A percentile compares a stretch with the other conserved stretches of the same genome.
These are phyloP conservation scores for Muraenolepis orangiensis DNA, from an alignment of 2,797 vertebrate genomes.

Conservation along the genomic window DNA sequence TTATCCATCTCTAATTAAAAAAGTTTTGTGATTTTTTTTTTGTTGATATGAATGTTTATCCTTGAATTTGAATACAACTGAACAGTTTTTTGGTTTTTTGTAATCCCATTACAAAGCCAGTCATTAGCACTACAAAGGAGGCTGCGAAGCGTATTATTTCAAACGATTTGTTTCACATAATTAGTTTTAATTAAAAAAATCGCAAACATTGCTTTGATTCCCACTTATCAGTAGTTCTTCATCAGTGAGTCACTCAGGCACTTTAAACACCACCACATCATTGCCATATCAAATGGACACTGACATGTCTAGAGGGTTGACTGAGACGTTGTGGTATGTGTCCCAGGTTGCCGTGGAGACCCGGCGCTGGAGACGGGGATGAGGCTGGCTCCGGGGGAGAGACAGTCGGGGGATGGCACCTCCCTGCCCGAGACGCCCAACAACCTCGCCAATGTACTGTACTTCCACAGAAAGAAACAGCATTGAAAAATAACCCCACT, in stretches of 20 bases:
- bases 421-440: conserved; percentile 96
- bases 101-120: not conserved
- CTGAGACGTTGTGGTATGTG: conserved; percentile 29
- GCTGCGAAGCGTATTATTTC: not conserved
- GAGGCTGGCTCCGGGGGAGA: conserved; percentile 87
- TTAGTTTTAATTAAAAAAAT: not conserved
- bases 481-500: not conserved
- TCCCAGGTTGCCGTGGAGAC: conserved; percentile 72
- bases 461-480: conserved; percentile 34
- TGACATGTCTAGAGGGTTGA: not conserved
- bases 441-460: conserved; percentile 95
- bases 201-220: not conserved
- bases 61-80: not conserved
- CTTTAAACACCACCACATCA: not conserved
- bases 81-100: not conserved
- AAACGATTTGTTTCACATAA: not conserved
- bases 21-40: not conserved
- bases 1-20: not conserved
- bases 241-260: not conserved
- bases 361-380: conserved; percentile 79
- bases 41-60: not conserved
- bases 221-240: not conserved
- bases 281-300: not conserved
- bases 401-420: conserved; percentile 94
- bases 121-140: not conserved